A percentile compares a stretch with the other conserved stretches of the same genome.
These are phyloP conservation scores for Mugil cephalus DNA, from an alignment of 2,113 vertebrate genomes.

Conservation along the genomic window DNA sequence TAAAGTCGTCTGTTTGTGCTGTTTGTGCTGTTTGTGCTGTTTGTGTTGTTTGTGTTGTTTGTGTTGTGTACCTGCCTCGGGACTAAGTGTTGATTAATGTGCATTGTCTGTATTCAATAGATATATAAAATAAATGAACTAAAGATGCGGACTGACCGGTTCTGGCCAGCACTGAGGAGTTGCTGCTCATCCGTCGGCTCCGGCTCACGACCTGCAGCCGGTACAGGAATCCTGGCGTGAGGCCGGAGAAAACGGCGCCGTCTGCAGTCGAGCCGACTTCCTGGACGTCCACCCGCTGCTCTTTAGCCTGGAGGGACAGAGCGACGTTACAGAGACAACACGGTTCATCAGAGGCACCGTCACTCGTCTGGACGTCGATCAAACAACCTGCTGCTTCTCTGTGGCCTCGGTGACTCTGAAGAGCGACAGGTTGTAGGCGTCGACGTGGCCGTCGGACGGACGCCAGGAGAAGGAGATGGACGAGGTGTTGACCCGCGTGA, in stretches of 20 bases:
- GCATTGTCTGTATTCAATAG: too few species aligned
- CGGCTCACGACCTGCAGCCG: conserved; percentile 75
- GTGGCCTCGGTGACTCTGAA: conserved; percentile 40
- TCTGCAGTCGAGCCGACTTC: conserved; percentile 30
- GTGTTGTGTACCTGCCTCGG: too few species aligned
- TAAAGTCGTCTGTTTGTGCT: too few species aligned
- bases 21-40: too few species aligned
- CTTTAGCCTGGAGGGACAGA: conserved; percentile 24
- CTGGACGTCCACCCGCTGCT: conserved; percentile 44
- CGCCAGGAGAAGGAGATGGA: conserved; percentile 70
- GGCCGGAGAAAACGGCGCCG: conserved; percentile 57
- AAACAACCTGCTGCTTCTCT: conserved; percentile 51
- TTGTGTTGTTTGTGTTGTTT: too few species aligned
- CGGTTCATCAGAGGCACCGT: neutral
- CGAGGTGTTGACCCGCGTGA: conserved; percentile 40
- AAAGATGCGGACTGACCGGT: conserved; percentile 56
- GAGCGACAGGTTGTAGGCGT: conserved; percentile 69
- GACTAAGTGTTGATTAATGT: too few species aligned
- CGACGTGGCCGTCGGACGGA: conserved; percentile 65
- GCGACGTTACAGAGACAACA: neutral
- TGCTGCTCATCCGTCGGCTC: conserved; percentile 74
- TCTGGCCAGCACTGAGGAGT: conserved; percentile 67
- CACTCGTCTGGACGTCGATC: neutral
- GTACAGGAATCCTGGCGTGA: conserved; percentile 68
- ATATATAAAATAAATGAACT: too few species aligned